A percentile compares a stretch with the other conserved stretches of the same genome.
Evolutionary conservation across 2,113 vertebrate species (phyloP).

Genomic region (Triplophysa siluroides): DNA sequence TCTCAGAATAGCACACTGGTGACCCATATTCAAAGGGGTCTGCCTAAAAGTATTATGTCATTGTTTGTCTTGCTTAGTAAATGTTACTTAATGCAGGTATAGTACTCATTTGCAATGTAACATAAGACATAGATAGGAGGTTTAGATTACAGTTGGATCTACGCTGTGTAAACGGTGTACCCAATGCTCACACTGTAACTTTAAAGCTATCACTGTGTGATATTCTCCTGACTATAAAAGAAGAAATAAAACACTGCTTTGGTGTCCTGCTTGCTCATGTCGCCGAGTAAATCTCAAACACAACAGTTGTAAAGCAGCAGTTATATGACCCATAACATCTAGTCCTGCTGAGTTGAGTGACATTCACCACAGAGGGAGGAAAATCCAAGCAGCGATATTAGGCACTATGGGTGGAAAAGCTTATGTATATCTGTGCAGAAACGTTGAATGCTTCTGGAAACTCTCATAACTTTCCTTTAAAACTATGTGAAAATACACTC

Average conservation of each 20-base stretch:
- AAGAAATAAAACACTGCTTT: not conserved
- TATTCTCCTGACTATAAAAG: not conserved
- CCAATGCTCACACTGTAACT: no score
- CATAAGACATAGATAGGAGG: not conserved
- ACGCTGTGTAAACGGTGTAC: not conserved
- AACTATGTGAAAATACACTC: not conserved
- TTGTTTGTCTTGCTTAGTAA: not conserved
- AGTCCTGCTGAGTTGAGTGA: not conserved
- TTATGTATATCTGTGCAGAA: not conserved
- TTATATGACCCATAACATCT: not conserved
- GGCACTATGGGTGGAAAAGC: not conserved
- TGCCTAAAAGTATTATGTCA: not conserved
- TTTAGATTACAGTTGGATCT: not conserved
- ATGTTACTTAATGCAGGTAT: not conserved
- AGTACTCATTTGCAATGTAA: not conserved
- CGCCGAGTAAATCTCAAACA: not conserved
- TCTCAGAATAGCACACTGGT: not conserved
- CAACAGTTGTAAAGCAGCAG: no score
- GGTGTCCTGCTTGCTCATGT: constrained; percentile 5
- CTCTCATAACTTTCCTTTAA: not conserved
- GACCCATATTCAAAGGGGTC: not conserved
- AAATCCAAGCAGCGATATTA: not conserved
- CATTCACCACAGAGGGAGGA: not conserved
- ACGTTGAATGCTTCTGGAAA: not conserved
- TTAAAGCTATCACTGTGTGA: not conserved